phyloP scores from a whole-genome alignment of 2,113 vertebrate genomes.

The Bubo scandiacus region DNA sequence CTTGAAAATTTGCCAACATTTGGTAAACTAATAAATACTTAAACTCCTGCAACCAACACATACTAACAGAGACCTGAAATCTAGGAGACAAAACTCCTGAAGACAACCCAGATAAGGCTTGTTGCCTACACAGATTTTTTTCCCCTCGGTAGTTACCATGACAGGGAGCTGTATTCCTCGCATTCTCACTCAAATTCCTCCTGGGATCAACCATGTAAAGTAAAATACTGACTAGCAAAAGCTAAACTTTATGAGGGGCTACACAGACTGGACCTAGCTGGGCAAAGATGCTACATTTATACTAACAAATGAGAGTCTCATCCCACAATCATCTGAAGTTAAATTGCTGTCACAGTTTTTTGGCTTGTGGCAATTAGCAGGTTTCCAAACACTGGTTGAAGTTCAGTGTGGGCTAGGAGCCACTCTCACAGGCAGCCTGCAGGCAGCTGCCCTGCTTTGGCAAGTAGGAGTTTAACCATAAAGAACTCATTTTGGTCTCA shows the following conservation, averaged over 20 bases:
- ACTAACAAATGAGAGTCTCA: neutral
- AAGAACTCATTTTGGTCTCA: neutral
- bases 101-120: neutral
- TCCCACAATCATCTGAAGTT: neutral
- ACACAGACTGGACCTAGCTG: neutral
- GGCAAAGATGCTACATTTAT: neutral
- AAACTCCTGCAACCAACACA: neutral
- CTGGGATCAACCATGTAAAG: neutral
- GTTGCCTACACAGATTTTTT: neutral
- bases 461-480: neutral
- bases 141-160: neutral
- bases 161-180: neutral
- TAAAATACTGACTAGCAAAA: neutral
- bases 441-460: neutral
- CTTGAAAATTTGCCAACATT: neutral
- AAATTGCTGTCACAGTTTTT: neutral
- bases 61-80: neutral
- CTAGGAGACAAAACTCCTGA: neutral
- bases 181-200: neutral
- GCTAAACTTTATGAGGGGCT: neutral
- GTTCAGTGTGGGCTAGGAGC: neutral
- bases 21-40: neutral
- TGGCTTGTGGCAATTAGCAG: fast-evolving
- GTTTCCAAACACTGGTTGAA: neutral
- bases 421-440: neutral